Evolutionary conservation across 2,113 vertebrate species (phyloP).

Genomic region (Sciurus niger): DNA sequence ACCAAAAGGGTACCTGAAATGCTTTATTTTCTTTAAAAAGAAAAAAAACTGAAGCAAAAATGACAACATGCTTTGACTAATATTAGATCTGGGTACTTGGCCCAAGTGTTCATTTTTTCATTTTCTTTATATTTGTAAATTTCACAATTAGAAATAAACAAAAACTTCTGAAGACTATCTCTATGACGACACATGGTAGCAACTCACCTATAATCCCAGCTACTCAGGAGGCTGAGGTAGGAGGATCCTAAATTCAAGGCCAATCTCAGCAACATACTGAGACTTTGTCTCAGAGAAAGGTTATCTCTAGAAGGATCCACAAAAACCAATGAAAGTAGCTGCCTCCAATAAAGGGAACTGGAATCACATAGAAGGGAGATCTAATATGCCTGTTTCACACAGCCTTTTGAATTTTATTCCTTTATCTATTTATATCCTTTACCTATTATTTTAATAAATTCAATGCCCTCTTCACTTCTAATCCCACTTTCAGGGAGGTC

Average conservation of each 20-base stretch:
- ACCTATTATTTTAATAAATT: neutral
- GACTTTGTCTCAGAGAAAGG: neutral
- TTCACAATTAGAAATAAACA: slow-evolving; percentile 36
- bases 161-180: neutral
- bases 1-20: neutral
- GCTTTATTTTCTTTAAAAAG: slow-evolving; percentile 19
- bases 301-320: neutral
- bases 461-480: neutral
- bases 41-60: slow-evolving; percentile 40
- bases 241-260: neutral
- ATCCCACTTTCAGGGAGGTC: neutral
- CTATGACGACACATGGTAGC: neutral
- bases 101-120: neutral
- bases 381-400: neutral
- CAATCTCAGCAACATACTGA: neutral
- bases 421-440: neutral
- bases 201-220: neutral
- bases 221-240: neutral
- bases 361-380: neutral
- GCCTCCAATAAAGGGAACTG: neutral
- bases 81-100: neutral
- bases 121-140: slow-evolving; percentile 41
- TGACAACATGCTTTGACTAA: neutral
- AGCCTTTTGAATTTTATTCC: neutral
- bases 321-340: neutral